A percentile compares a stretch with the other conserved stretches of the same genome.
phyloP scores from a whole-genome alignment of 2,113 vertebrate genomes.

The Bufo bufo region DNA sequence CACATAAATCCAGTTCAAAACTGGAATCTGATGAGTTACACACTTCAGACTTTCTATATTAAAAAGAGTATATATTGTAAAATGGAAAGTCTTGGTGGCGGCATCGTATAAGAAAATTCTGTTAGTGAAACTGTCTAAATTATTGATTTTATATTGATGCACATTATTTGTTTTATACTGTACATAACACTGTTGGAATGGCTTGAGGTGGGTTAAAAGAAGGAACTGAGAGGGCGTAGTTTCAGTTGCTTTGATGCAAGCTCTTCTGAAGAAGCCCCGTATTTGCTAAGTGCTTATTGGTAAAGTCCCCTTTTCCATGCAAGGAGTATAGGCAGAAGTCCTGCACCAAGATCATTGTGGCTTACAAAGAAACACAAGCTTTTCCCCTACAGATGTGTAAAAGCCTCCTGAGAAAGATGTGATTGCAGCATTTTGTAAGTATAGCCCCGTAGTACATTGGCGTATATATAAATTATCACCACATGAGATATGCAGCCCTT shows the following conservation, averaged over 20 bases:
- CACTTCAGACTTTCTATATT: neutral
- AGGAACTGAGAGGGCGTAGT: neutral
- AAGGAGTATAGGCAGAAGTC: neutral
- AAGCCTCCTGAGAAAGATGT: neutral
- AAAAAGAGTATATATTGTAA: neutral
- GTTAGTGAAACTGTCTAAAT: neutral
- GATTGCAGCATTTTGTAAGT: neutral
- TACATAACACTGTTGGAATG: neutral
- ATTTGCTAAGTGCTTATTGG: neutral
- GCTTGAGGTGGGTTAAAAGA: neutral
- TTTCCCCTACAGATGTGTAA: no score
- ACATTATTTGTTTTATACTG: slow-evolving; percentile 16
- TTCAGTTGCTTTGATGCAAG: neutral
- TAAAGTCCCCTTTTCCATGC: neutral
- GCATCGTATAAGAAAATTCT: neutral
- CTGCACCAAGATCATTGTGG: neutral
- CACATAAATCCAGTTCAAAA: neutral
- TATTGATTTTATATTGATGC: slow-evolving; percentile 17
- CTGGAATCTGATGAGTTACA: neutral
- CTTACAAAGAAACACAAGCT: neutral
- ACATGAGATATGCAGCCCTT: neutral
- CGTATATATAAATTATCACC: neutral
- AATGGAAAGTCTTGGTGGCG: neutral
- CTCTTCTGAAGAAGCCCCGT: neutral
- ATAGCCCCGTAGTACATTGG: neutral